A percentile compares a stretch with the other conserved stretches of the same genome.
Evolutionary conservation across 1,140 invertebrate genomes (phyloP).

Genomic region (Andricus grossulariae): DNA sequence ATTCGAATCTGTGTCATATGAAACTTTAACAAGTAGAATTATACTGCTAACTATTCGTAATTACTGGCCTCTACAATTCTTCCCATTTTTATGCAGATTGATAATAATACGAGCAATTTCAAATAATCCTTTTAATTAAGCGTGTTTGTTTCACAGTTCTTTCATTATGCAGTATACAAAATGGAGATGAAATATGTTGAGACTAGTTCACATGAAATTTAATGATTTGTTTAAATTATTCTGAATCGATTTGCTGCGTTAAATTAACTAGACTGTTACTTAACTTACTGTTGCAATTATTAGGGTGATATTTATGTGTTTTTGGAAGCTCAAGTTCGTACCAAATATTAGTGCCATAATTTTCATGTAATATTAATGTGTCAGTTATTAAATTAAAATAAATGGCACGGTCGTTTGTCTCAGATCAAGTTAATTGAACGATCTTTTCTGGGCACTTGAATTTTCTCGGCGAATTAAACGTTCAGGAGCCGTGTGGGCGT

Average conservation of each 20-base stretch:
- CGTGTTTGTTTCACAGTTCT: neutral
- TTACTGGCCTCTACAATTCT: slow-evolving; percentile 6
- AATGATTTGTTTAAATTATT: too few relatives aligned
- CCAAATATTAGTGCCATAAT: neutral
- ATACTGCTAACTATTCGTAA: slow-evolving; percentile 3
- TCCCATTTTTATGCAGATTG: neutral
- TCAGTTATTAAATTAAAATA: slow-evolving; percentile 18
- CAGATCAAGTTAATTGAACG: slow-evolving; percentile 26
- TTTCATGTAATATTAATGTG: slow-evolving; percentile 17
- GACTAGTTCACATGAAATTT: too few relatives aligned
- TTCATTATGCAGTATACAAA: too few relatives aligned
- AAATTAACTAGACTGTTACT: too few relatives aligned
- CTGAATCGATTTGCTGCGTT: too few relatives aligned
- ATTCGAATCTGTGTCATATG: slow-evolving; percentile 24
- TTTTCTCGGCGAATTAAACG: slow-evolving; percentile 22
- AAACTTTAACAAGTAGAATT: slow-evolving; percentile 18
- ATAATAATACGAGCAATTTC: neutral
- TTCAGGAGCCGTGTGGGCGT: slow-evolving; percentile 18
- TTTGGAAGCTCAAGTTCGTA: neutral
- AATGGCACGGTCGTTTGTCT: slow-evolving; percentile 23
- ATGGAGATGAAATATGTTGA: too few relatives aligned
- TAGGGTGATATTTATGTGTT: neutral
- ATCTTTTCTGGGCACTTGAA: slow-evolving; percentile 26
- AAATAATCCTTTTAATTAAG: neutral
- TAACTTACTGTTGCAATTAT: too few relatives aligned